Evolutionary conservation across 2,113 vertebrate genomes (phyloP), one percentile per base, ranked within the genome.

Genomic region (Coregonus clupeaformis): DNA sequence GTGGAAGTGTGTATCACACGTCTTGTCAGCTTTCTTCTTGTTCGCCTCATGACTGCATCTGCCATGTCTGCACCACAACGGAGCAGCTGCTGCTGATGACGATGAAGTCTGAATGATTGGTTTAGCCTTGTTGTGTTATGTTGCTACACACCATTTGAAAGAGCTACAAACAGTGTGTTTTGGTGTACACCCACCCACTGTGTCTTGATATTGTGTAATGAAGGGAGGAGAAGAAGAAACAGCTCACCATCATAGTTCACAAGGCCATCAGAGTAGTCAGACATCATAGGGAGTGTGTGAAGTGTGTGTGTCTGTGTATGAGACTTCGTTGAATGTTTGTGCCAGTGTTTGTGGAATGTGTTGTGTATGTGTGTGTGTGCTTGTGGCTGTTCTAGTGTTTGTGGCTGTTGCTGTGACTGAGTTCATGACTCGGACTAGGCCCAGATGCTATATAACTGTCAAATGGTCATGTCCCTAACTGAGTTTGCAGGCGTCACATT

Each of bases 21-120:
- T 87, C 90, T 91, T 91, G 87, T 93, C 92, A 93, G 91, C 90
- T 90, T 90, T 88, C 91, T 84, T 91, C 91, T 91, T 91, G 89
- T 92, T 94, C 90, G 87, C 73, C n/a, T 81, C 80, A 69, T 90
- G 91, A 95, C 91, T 89, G 85, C 90, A 84, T 88, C 83, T 83
- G 49, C 49, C 49, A 18, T 16, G 86, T 86, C 89, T 86, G 90
- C 88, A n/a, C 64, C 88, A 18, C 67, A 78, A 47, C n/a, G 73
- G 76, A 83, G 82, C 45, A 4, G 71, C 82, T 81, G 1, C 36
- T 42, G 75, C 73, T 42, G 49, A 52, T 67, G 30, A n/a, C 16
- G 27, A 9, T 18, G 30, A 66, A 18, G 14, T 66, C 14, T 29
- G 60, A 11, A 42, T 11, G 36, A 84, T 82, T 76, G 77, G 69